phyloP scores from a whole-genome alignment of 2,797 vertebrate genomes.

The Typhlichthys subterraneus region DNA sequence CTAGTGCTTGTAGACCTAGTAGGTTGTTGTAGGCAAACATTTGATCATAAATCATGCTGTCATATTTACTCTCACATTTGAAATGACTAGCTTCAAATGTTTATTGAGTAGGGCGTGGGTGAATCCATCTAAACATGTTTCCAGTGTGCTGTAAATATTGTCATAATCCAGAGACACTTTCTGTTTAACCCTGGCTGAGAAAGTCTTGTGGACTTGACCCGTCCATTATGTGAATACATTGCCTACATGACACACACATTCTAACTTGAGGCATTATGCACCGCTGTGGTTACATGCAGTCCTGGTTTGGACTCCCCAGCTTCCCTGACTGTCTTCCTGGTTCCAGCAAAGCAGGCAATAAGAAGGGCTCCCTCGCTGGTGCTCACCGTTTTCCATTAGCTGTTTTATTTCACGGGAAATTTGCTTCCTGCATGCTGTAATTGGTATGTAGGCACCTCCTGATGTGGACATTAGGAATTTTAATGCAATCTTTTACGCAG shows the following conservation, averaged over 20 bases:
- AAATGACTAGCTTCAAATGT: neutral
- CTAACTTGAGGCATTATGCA: slow-evolving; percentile 33
- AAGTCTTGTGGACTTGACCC: too few relatives aligned
- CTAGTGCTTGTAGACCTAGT: too few relatives aligned
- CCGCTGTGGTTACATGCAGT: slow-evolving; percentile 50
- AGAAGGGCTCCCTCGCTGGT: slow-evolving; percentile 65
- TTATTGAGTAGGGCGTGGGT: neutral
- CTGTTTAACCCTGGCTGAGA: too few relatives aligned
- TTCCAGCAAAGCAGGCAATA: slow-evolving; percentile 64
- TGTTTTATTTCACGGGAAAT: slow-evolving; percentile 84
- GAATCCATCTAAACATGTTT: too few relatives aligned
- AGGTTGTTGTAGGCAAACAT: too few relatives aligned
- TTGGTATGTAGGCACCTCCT: slow-evolving; percentile 79
- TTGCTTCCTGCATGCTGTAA: slow-evolving; percentile 81
- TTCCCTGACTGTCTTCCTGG: slow-evolving; percentile 48
- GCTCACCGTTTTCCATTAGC: slow-evolving; percentile 79
- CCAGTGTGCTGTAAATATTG: too few relatives aligned
- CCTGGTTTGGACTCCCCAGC: slow-evolving; percentile 51
- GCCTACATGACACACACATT: neutral
- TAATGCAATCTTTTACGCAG: slow-evolving; percentile 76
- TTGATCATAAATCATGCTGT: too few relatives aligned
- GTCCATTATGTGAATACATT: neutral
- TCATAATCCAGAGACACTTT: too few relatives aligned
- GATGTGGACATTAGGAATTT: slow-evolving; percentile 78
- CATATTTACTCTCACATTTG: neutral